phyloP scores from a whole-genome alignment of 1,140 invertebrate genomes.

The Danaus melanippus region DNA sequence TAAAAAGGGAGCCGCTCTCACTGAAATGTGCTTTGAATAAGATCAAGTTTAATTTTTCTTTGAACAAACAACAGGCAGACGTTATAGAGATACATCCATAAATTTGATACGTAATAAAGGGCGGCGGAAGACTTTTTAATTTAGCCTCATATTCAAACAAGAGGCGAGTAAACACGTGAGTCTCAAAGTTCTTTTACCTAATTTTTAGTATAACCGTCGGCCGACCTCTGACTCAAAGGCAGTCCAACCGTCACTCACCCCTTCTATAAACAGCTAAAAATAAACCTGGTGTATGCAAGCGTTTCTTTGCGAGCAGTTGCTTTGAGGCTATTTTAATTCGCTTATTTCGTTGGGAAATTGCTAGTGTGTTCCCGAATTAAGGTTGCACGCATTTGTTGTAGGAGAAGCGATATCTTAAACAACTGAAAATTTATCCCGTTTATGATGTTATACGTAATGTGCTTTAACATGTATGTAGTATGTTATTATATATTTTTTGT shows the following conservation, averaged over 20 bases:
- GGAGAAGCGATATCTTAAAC: not conserved
- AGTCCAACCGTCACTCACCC: constrained; percentile 48
- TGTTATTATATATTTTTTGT: too few species aligned
- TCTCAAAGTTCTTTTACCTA: constrained; percentile 26
- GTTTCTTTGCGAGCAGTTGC: constrained; percentile 58
- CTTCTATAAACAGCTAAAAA: constrained; percentile 47
- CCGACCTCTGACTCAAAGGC: constrained; percentile 44
- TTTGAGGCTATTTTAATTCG: constrained; percentile 66
- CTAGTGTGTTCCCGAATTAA: constrained; percentile 56
- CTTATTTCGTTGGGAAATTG: constrained; percentile 59
- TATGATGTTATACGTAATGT: too few species aligned
- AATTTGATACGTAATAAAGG: not conserved
- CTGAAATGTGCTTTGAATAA: too few species aligned
- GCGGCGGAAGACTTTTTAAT: constrained; percentile 7
- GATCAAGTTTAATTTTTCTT: too few species aligned
- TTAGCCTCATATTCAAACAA: constrained; percentile 12
- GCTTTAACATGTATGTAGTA: too few species aligned
- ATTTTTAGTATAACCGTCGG: constrained; percentile 27
- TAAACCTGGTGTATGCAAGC: constrained; percentile 48
- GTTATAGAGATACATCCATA: too few species aligned
- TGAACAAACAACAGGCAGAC: too few species aligned
- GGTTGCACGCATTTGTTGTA: constrained; percentile 8
- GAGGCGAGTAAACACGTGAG: constrained; percentile 18
- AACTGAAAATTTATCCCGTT: too few species aligned
- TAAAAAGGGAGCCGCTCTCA: too few species aligned